A percentile compares a stretch with the other conserved stretches of the same genome.
phyloP scores from a whole-genome alignment of 2,113 vertebrate species.

The Mus musculus region GRCm39 chr6:58580501-58581000 shows the following conservation, averaged over 20 bases:
- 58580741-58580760: neutral
- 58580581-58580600: neutral
- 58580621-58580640: neutral
- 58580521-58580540: no score
- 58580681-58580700: neutral
- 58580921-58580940: neutral
- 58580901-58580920: neutral
- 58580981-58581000: neutral
- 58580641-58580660: neutral
- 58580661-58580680: neutral
- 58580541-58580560: neutral
- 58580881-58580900: no score
- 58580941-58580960: neutral
- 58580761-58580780: neutral
- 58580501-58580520: neutral
- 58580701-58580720: neutral
- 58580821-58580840: constrained; percentile 20
- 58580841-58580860: constrained; percentile 54
- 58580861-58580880: neutral
- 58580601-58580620: neutral
- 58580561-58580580: neutral
- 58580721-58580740: neutral
- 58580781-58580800: neutral
- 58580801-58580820: neutral
- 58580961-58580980: neutral